phyloP scores from a whole-genome alignment of 2,797 vertebrate species.

The Coreius guichenoti region DNA sequence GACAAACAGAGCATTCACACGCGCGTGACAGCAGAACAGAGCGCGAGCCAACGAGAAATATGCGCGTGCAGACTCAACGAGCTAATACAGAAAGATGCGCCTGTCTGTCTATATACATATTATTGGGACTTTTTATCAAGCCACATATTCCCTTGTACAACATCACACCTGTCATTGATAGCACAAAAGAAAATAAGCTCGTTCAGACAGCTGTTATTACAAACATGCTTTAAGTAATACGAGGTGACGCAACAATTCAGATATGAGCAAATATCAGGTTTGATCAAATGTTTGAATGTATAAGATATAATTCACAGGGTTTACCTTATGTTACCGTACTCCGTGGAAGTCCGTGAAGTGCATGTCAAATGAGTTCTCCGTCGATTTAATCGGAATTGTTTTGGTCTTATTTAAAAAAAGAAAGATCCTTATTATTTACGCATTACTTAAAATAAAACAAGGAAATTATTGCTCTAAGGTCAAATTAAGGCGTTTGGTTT shows the following conservation, averaged over 20 bases:
- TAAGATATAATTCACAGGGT: not conserved
- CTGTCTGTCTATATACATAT: not conserved
- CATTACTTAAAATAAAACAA: conserved; percentile 20
- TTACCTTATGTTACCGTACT: conserved; percentile 66
- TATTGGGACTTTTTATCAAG: not conserved
- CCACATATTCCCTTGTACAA: not conserved
- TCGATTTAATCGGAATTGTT: conserved; percentile 58
- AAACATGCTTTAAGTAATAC: not conserved
- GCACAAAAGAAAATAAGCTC: not conserved
- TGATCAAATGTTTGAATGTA: not conserved
- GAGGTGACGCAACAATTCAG: conserved; percentile 7
- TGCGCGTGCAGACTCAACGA: conserved; percentile 2
- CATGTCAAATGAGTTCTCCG: conserved; percentile 54
- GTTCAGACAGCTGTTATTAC: conserved; percentile 4
- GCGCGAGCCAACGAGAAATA: not conserved
- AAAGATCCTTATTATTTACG: conserved; percentile 34
- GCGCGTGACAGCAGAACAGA: conserved; percentile 25
- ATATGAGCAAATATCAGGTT: not conserved
- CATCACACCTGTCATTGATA: conserved; percentile 23
- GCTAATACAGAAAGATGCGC: not conserved
- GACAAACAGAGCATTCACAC: conserved; percentile 22
- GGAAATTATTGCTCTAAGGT: not conserved
- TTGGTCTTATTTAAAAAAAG: conserved; percentile 44
- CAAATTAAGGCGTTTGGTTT: conserved; percentile 6
- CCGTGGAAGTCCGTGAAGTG: conserved; percentile 51